phyloP scores from a whole-genome alignment of 2,113 vertebrate genomes.

The Etheostoma cragini region DNA sequence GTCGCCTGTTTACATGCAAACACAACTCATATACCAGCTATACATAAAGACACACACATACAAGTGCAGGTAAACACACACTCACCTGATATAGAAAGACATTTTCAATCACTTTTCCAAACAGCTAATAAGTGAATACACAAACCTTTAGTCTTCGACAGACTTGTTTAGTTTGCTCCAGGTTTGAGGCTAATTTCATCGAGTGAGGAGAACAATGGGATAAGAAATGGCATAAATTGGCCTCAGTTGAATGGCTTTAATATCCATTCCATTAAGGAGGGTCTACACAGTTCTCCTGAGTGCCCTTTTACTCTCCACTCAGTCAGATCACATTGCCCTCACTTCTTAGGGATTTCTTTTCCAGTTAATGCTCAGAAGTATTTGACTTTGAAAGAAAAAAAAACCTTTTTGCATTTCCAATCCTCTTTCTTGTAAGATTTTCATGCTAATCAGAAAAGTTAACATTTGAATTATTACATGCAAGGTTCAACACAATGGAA shows the following conservation, averaged over 20 bases:
- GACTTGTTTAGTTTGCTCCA: conserved; percentile 66
- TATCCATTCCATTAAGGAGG: conserved; percentile 73
- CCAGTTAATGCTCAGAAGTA: conserved; percentile 66
- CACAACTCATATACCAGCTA: conserved; percentile 28
- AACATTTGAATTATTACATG: conserved; percentile 58
- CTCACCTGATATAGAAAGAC: background rate
- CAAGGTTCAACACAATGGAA: conserved; percentile 50
- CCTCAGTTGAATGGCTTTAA: conserved; percentile 79
- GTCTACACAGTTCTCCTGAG: conserved; percentile 62
- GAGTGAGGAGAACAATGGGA: conserved; percentile 76
- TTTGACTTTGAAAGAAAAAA: conserved; percentile 61
- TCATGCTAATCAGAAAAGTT: conserved; percentile 66
- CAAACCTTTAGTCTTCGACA: conserved; percentile 44
- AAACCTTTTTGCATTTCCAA: conserved; percentile 46
- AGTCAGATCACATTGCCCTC: conserved; percentile 61
- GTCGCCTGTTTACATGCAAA: conserved; percentile 76
- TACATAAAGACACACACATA: conserved; percentile 43
- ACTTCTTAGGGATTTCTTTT: conserved; percentile 56
- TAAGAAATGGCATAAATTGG: conserved; percentile 77
- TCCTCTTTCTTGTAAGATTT: conserved; percentile 65
- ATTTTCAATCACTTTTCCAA: conserved; percentile 38
- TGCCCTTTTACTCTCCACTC: conserved; percentile 56
- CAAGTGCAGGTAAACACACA: conserved; percentile 7
- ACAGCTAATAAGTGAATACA: conserved; percentile 39
- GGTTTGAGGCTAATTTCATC: conserved; percentile 76